Percentiles rank a stretch among this genome's conserved stretches.
phyloP scores from a whole-genome alignment of 2,113 vertebrate genomes.

The Lagopus muta region DNA sequence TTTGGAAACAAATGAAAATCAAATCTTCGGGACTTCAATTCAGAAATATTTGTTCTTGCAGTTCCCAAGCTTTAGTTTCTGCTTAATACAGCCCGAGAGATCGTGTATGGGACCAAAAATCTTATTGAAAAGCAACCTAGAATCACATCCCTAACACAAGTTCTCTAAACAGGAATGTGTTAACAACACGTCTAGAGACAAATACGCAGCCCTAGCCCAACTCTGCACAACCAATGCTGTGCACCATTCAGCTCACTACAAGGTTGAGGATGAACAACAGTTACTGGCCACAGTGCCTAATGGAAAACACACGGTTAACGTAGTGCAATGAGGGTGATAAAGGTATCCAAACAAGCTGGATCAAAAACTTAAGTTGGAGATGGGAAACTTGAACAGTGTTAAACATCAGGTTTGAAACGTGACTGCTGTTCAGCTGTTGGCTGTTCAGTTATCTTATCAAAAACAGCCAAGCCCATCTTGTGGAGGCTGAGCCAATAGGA shows the following conservation, averaged over 20 bases:
- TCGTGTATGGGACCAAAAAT: neutral
- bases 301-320: neutral
- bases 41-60: neutral
- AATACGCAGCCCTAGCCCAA: neutral
- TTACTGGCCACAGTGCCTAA: neutral
- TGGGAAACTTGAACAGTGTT: neutral
- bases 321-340: neutral
- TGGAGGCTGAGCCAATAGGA: neutral
- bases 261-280: neutral
- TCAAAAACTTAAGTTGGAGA: neutral
- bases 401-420: neutral
- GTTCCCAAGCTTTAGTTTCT: neutral
- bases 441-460: neutral
- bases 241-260: neutral
- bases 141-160: neutral
- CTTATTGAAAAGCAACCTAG: neutral
- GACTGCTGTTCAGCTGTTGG: neutral
- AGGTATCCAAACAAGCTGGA: neutral
- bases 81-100: neutral
- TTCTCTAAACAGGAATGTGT: neutral
- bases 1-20: neutral
- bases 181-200: rapidly evolving
- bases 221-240: neutral
- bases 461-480: neutral
- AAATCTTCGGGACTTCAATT: neutral